A percentile compares a stretch with the other conserved stretches of the same genome.
These are phyloP conservation scores for Paracyprichromis sp. DNA, from an alignment of 2,113 vertebrate species.

Conservation along the genomic window DNA sequence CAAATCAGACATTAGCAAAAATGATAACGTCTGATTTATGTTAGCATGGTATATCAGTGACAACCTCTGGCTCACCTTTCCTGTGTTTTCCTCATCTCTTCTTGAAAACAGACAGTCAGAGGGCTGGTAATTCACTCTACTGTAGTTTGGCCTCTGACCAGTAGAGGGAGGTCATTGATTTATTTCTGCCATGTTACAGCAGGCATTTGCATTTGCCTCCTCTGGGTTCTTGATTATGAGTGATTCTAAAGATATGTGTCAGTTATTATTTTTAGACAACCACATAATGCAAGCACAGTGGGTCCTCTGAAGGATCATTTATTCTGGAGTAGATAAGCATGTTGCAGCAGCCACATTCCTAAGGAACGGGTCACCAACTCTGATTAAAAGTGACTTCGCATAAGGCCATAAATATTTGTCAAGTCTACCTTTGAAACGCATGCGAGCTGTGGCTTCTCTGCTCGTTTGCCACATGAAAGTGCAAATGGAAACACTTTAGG, in stretches of 20 bases:
- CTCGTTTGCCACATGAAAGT: conserved; percentile 72
- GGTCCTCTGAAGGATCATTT: conserved; percentile 61
- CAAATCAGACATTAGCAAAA: not conserved
- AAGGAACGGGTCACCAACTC: conserved; percentile 55
- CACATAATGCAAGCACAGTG: conserved; percentile 59
- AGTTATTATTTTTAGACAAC: conserved; percentile 73
- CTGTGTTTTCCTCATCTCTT: not conserved
- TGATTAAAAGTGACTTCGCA: conserved; percentile 70
- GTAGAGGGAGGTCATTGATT: conserved; percentile 72
- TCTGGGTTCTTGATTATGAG: conserved; percentile 52
- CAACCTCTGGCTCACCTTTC: not conserved
- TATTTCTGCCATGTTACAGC: conserved; percentile 52
- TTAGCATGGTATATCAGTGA: not conserved
- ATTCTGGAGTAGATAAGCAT: conserved; percentile 67
- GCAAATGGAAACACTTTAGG: conserved; percentile 74
- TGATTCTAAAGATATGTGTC: conserved; percentile 69
- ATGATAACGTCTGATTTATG: fast-evolving
- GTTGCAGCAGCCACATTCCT: conserved; percentile 60
- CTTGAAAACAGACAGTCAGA: not conserved
- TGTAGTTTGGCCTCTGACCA: conserved; percentile 69
- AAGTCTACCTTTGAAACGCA: conserved; percentile 72
- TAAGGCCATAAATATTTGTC: conserved; percentile 75
- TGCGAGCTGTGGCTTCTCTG: conserved; percentile 61
- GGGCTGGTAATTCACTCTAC: not conserved
- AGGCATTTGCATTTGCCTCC: conserved; percentile 42